Evolutionary conservation across 2,888 invertebrate species (phyloP), one percentile per base, ranked within the genome.

Genomic region (Lumbricus terrestris): DNA sequence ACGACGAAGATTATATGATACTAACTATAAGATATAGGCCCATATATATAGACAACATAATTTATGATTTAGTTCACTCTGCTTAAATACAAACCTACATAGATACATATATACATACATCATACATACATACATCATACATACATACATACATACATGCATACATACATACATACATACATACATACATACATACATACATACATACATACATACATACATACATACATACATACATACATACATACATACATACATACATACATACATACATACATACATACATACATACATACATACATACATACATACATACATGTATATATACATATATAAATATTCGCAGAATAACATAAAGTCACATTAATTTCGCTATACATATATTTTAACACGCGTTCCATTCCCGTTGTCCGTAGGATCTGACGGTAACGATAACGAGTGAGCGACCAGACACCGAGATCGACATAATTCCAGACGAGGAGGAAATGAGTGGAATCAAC

Each of bases 401-500:
- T 13, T 1, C 2, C 5, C 42, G 38, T 88, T 6, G 34, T 88
- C 38, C 20, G 18, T 92, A 94, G 94, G 94, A 94, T 90, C 92
- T 94, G 54, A 94, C 94, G n/a, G 91, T 94, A 4, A 93, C 93
- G 29, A 92, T 94, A 15, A 94, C 94, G 33, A 93, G 93, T n/a
- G 94, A 94, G 88, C 90, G 93, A 33, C 92, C 93, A 15, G 93
- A 93, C 29, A 93, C 93, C 42, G 93, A 93, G 88, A 92, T 94
- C n/a, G 93, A 93, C 47, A 91, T 94, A 88, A 91, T 93, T 89
- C 94, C 94, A 91, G 94, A 94, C 90, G 93, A 93, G 88, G 92
- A 93, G 20, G 94, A 94, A 89, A 92, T 94, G 91, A 94, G 94
- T 85, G 92, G 93, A 5, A 93, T 94, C 23, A 94, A 94, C 90